phyloP scores from a whole-genome alignment of 1,140 invertebrate genomes.

The Anthonomus grandis region DNA sequence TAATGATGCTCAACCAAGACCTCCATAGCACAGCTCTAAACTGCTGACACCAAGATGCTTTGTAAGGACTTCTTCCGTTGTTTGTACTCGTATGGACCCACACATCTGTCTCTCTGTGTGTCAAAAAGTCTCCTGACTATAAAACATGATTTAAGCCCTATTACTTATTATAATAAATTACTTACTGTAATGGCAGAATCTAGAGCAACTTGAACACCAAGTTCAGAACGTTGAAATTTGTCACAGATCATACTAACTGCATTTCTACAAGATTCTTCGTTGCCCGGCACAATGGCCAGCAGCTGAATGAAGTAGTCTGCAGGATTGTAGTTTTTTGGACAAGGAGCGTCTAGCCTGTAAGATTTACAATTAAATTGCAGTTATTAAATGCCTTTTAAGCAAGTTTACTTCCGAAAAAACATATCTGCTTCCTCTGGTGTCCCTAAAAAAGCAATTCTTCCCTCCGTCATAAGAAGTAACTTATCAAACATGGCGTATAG shows the following conservation, averaged over 20 bases:
- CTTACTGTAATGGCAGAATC: constrained; percentile 53
- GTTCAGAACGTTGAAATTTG: constrained; percentile 61
- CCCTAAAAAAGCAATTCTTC: constrained; percentile 86
- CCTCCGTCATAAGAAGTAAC: constrained; percentile 87
- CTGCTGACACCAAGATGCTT: constrained; percentile 83
- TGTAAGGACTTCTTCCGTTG: constrained; percentile 56
- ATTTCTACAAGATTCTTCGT: constrained; percentile 70
- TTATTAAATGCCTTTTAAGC: not conserved
- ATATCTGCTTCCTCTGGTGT: constrained; percentile 70
- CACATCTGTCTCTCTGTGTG: constrained; percentile 18
- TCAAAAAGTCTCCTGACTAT: constrained; percentile 20
- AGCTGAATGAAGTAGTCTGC: constrained; percentile 90
- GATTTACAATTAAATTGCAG: no score
- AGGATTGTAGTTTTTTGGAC: constrained; percentile 89
- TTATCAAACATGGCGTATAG: constrained; percentile 91
- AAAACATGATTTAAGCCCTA: constrained; percentile 3
- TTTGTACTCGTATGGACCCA: constrained; percentile 24
- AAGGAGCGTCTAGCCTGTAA: constrained; percentile 68
- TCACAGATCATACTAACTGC: constrained; percentile 77
- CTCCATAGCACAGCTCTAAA: constrained; percentile 87
- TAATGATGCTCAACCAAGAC: constrained; percentile 80
- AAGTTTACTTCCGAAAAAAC: constrained; percentile 76
- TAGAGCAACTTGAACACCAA: constrained; percentile 56
- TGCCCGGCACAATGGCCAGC: constrained; percentile 80
- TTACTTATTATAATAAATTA: not conserved